Base-by-base conservation (phyloP, 2,113 vertebrate genomes). In the Crotalus horridus region DNA sequence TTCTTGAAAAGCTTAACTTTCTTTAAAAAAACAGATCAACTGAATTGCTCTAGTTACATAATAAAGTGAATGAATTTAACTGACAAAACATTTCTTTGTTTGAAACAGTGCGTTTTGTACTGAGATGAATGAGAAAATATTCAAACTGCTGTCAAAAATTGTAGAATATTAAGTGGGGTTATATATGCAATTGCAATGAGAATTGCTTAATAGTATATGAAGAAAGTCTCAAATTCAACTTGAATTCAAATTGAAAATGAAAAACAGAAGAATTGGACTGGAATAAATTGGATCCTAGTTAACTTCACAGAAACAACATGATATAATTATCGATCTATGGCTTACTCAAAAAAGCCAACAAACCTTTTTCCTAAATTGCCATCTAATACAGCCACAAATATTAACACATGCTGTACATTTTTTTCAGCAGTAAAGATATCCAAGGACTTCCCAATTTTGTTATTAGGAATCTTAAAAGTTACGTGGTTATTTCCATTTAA, bases 1-100 rank as follows among this genome's bases (percentile, higher is more conserved):
- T 98, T 99, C 96, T 98, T 98, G 98, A 98, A 98, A 99, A 99
- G 97, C 98, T 97, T 96, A 96, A 97, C 97, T 97, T 96, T 96
- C 93, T 98, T 98, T 97, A 97, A 98, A 97, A 97, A 98, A 97
- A 98, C 98, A 98, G 97, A 97, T 98, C 95, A 96, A 97, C 97
- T 96, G 95, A 98, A 96, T 96, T 97, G 95, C 97, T 97, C 96
- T 97, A 97, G 96, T 97, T 98, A 98, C 96, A 97, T 97, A 98
- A 97, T 97, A 98, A 98, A 98, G 97, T 95, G 96, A 97, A 97
- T 97, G 96, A 93, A 96, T 97, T 97, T 98, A 96, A 97, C 96
- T 96, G 97, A 97, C 94, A 97, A 96, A 81, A 97, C 96, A 96
- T 97, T 92, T 96, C 93, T 95, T 97, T 97, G 96, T 97, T 96